Evolutionary conservation across 2,113 vertebrate genomes (phyloP), one percentile per base, ranked within the genome.

Genomic region (Riparia riparia): DNA sequence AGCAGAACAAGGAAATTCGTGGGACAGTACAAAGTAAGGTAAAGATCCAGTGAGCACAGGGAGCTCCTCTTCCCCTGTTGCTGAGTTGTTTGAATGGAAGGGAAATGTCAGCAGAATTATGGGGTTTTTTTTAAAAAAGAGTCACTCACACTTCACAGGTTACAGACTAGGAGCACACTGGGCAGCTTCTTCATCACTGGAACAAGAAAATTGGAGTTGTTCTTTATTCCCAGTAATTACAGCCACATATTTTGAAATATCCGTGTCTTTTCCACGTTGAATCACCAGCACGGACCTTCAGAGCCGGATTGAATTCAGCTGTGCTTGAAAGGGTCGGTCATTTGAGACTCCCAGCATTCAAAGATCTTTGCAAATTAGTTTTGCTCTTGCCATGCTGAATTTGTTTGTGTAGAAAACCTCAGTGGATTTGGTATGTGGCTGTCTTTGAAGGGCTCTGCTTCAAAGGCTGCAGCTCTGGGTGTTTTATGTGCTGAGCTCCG

Each of bases 331-430:
- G 82, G 88, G 77, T 76, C 24, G 2, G 88, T 82, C 61, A 69
- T 58, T 69, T 79, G 91, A 93, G 90, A 53, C 82, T 87, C 49
- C 2, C 24, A 44, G 57, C 86, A 65, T 88, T 90, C 74, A 85
- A 95, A 95, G 89, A 49, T 86, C 77, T 82, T 91, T 74, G 94
- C 70, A 90, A 94, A 95, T 91, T 69, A 85, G 92, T 80, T 89
- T 64, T 92, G 93, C 66, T 80, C 83, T 94, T 39, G 93, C 94
- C 68, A 76, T 76, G 39, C 69, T 82, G 90, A 54, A 93, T 83
- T 92, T 93, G 94, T 96, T 96, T 95, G 93, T 77, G 88, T 74
- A 69, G 57, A 81, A 86, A 51, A 77, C 83, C 88, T 92, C 79
- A 12, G 83, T 64, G 68, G 92, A 76, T 91, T 92, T 51, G 70